Evolutionary conservation across 2,113 vertebrate genomes (phyloP).

Genomic region (Dryoscopus gambensis): DNA sequence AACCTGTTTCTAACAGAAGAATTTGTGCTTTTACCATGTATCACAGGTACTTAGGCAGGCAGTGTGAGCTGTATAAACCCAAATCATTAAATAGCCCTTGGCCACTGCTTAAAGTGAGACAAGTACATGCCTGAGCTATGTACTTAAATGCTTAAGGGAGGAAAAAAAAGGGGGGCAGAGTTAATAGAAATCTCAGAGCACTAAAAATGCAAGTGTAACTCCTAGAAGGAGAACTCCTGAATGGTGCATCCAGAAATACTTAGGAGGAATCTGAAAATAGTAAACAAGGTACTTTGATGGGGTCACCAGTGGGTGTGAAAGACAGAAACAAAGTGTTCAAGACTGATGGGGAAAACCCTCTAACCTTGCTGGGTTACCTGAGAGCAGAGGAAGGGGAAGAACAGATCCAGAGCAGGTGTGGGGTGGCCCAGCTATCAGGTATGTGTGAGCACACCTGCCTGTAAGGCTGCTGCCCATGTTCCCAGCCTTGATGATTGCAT

Average conservation of each 20-base stretch:
- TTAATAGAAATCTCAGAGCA: neutral
- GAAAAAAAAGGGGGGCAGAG: neutral
- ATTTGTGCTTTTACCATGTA: neutral
- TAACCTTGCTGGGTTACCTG: neutral
- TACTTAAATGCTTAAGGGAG: neutral
- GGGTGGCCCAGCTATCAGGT: neutral
- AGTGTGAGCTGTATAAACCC: neutral
- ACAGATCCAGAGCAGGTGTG: neutral
- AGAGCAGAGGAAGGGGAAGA: neutral
- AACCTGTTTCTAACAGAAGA: neutral
- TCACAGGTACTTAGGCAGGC: neutral
- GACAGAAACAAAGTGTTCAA: neutral
- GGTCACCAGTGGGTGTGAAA: neutral
- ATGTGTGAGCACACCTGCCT: neutral
- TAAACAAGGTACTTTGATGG: neutral
- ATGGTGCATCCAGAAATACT: neutral
- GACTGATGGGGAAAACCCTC: neutral
- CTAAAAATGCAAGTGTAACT: neutral
- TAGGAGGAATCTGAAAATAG: neutral
- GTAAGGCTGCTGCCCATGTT: neutral
- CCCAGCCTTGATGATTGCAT: neutral
- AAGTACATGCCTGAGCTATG: constrained; percentile 12
- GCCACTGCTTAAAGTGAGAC: constrained; percentile 29
- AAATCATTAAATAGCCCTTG: constrained; percentile 38
- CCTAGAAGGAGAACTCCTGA: neutral